Conservation (phyloP, 64 coral and sea anemone genomes). For the Hydrozoanthus tunicans region DNA sequence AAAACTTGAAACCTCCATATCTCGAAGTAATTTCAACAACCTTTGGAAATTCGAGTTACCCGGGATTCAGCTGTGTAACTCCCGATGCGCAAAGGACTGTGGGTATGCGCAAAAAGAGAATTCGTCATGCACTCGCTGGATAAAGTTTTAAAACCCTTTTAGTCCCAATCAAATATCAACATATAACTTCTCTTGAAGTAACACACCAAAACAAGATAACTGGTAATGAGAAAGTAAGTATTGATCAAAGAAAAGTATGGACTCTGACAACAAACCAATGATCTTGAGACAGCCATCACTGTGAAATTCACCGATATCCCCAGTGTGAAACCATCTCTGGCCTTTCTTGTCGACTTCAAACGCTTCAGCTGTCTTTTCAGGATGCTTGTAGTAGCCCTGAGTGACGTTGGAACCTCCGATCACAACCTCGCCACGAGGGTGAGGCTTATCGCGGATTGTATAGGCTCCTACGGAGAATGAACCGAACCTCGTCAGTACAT, state of each 20-base stretch:
- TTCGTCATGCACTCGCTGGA: no score
- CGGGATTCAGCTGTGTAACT: no score
- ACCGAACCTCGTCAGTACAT: not conserved
- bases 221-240: no score
- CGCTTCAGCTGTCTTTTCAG: constrained; percentile 79
- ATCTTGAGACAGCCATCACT: constrained; percentile 93
- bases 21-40: no score
- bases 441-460: constrained; percentile 84
- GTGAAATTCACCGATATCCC: constrained; percentile 95
- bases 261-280: constrained; percentile 62
- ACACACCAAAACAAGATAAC: no score
- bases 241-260: no score
- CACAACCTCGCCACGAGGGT: constrained; percentile 86
- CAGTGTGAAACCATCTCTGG: constrained; percentile 96
- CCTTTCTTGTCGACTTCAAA: constrained; percentile 93
- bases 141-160: not conserved
- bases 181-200: no score
- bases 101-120: no score
- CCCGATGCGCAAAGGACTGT: no score
- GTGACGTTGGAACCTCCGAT: constrained; percentile 84
- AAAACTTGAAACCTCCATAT: no score
- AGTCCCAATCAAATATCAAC: not conserved
- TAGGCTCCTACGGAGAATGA: constrained; percentile 75
- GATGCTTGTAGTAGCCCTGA: constrained; percentile 87
- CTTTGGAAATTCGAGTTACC: no score